phyloP scores from a whole-genome alignment of 2,113 vertebrate genomes.

The Saguinus imperator region DNA sequence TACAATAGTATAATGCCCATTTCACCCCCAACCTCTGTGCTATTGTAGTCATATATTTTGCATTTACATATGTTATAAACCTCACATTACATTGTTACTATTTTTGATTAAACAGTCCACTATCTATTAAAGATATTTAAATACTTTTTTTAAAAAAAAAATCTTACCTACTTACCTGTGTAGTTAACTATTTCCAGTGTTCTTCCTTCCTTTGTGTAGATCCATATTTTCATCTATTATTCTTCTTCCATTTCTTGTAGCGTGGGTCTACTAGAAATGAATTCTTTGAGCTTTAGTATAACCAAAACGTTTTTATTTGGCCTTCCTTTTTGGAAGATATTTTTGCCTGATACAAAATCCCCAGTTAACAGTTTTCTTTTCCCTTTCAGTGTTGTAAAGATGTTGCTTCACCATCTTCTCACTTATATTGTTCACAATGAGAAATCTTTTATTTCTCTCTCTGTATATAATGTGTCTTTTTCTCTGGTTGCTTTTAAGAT shows the following conservation, averaged over 20 bases:
- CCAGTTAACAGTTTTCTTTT: not conserved
- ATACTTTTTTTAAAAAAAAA: not conserved
- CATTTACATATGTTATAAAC: constrained; percentile 1
- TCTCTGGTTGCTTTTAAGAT: not conserved
- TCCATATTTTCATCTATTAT: not conserved
- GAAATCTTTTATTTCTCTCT: constrained; percentile 22
- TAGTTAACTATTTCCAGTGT: not conserved
- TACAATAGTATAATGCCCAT: not conserved
- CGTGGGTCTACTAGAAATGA: not conserved
- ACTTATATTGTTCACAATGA: constrained; percentile 1
- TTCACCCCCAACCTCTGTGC: not conserved
- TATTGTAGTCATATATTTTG: not conserved
- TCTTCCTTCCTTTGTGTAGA: not conserved
- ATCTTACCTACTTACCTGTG: not conserved
- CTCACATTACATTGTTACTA: not conserved
- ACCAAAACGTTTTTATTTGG: constrained; percentile 15
- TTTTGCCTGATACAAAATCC: not conserved
- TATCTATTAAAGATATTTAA: not conserved
- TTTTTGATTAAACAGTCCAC: not conserved
- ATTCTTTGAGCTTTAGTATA: not conserved
- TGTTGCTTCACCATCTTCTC: not conserved
- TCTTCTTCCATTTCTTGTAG: not conserved
- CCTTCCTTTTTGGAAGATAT: not conserved
- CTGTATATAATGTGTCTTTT: not conserved
- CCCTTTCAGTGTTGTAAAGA: not conserved